phyloP scores from a whole-genome alignment of 2,113 vertebrate species.

The Leptobrachium ailaonicum region DNA sequence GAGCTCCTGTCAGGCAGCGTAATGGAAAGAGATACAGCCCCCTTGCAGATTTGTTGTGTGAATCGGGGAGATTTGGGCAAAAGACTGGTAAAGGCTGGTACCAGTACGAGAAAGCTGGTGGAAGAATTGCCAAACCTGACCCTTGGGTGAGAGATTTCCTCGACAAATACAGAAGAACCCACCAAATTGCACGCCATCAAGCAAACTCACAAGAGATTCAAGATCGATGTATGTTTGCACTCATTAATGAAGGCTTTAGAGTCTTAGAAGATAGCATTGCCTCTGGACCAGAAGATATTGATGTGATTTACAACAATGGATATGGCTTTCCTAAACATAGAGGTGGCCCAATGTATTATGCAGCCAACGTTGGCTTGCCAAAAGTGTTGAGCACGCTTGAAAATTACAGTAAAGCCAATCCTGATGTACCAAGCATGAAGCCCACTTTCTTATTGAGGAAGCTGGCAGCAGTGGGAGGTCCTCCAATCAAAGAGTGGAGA shows the following conservation, averaged over 20 bases:
- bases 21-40: slow-evolving; percentile 78
- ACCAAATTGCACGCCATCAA: slow-evolving; percentile 65
- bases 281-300: slow-evolving; percentile 82
- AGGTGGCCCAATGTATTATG: slow-evolving; percentile 92
- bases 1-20: slow-evolving; percentile 63
- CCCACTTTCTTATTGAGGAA: slow-evolving; percentile 78
- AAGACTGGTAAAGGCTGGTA: slow-evolving; percentile 88
- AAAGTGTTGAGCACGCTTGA: slow-evolving; percentile 76
- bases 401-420: slow-evolving; percentile 72
- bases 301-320: slow-evolving; percentile 83
- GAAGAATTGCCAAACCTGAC: slow-evolving; percentile 71
- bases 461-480: slow-evolving; percentile 78
- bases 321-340: slow-evolving; percentile 85
- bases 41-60: slow-evolving; percentile 82
- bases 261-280: slow-evolving; percentile 85
- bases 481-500: slow-evolving; percentile 80
- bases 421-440: slow-evolving; percentile 74
- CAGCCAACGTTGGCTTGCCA: slow-evolving; percentile 75
- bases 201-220: slow-evolving; percentile 80
- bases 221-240: slow-evolving; percentile 80
- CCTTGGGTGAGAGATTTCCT: slow-evolving; percentile 78
- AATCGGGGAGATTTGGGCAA: slow-evolving; percentile 83
- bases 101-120: slow-evolving; percentile 75
- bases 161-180: slow-evolving; percentile 70
- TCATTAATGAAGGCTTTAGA: slow-evolving; percentile 87